Percentiles rank a stretch among this genome's conserved stretches.
These are phyloP conservation scores for Nesometra sesokonis DNA, from an alignment of 35 echinoderm and acorn worm species.

Conservation along the genomic window DNA sequence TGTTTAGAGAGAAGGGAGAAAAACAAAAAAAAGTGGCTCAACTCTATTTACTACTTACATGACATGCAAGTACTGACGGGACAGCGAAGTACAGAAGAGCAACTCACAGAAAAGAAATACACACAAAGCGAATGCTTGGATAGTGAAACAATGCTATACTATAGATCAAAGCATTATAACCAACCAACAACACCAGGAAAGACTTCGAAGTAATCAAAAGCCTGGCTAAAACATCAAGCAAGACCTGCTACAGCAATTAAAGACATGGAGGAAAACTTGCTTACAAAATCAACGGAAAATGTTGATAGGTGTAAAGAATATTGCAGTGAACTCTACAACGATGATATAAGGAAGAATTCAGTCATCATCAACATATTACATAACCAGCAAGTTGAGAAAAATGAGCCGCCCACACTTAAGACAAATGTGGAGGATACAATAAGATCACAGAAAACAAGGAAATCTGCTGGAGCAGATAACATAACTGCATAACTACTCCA, in stretches of 20 bases:
- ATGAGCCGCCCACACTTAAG: background rate
- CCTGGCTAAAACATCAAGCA: background rate
- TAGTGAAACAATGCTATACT: too few species aligned
- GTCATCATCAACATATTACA: background rate
- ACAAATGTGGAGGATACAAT: background rate
- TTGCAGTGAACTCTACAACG: conserved; percentile 3
- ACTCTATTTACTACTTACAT: too few species aligned
- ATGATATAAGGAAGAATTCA: background rate
- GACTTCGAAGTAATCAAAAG: too few species aligned
- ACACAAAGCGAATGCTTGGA: background rate
- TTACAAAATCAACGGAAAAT: background rate
- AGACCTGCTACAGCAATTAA: background rate
- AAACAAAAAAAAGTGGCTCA: too few species aligned
- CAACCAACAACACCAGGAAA: too few species aligned
- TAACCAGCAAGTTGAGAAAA: background rate
- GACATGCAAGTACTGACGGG: background rate
- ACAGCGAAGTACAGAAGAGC: background rate
- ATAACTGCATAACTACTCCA: conserved; percentile 1
- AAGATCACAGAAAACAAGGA: background rate
- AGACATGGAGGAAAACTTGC: background rate
- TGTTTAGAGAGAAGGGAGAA: too few species aligned
- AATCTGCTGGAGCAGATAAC: conserved; percentile 1
- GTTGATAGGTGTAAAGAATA: background rate
- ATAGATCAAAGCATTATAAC: too few species aligned
- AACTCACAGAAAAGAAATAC: background rate